phyloP scores from a whole-genome alignment of 2,113 vertebrate genomes.

The Rafetus swinhoei region DNA sequence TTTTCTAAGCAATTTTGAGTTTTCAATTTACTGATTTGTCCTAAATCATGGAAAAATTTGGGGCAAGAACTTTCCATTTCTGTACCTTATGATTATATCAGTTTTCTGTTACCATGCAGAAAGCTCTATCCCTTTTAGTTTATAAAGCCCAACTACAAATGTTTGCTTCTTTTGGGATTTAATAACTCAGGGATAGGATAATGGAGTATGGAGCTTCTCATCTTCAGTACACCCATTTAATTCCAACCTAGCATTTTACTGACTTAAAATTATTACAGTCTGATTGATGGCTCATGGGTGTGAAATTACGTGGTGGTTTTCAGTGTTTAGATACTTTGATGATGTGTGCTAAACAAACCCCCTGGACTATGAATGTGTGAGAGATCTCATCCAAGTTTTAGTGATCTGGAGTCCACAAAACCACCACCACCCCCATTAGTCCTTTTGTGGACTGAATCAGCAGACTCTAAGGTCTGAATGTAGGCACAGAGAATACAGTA shows the following conservation, averaged over 20 bases:
- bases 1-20: background rate
- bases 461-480: background rate
- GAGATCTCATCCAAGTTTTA: background rate
- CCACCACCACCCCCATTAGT: background rate
- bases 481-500: background rate
- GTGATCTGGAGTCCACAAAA: background rate
- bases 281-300: background rate
- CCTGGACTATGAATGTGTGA: background rate
- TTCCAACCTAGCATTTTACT: background rate
- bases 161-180: background rate
- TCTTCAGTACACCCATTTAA: background rate
- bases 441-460: background rate
- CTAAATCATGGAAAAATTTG: background rate
- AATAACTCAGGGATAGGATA: background rate
- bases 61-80: background rate
- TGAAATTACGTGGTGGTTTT: background rate
- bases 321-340: background rate
- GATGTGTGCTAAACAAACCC: background rate
- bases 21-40: background rate
- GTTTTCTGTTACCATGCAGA: background rate
- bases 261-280: background rate
- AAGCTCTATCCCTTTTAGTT: background rate
- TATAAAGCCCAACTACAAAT: background rate
- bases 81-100: background rate
- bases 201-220: background rate